Conservation (phyloP, 2,113 vertebrate genomes). For the Pyrgilauda ruficollis region DNA sequence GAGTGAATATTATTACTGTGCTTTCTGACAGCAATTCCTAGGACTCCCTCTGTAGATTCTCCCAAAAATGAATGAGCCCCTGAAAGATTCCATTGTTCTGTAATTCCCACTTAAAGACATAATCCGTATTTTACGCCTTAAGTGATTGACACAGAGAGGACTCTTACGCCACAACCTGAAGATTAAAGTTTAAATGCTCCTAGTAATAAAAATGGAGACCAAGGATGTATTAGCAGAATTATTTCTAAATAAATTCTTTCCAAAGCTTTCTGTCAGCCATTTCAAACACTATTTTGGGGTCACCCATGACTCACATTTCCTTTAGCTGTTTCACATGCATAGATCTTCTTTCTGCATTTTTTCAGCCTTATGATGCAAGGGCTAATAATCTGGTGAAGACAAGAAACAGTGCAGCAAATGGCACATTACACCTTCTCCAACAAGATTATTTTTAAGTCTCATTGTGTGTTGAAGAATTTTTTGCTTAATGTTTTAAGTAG, state of each 20-base stretch:
- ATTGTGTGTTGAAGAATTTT: background rate
- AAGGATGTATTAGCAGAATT: slow-evolving; percentile 11
- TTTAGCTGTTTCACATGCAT: background rate
- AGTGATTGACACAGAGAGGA: background rate
- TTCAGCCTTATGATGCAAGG: background rate
- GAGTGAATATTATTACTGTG: background rate
- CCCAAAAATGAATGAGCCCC: background rate
- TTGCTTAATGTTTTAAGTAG: background rate
- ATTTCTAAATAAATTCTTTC: slow-evolving; percentile 44
- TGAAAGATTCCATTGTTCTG: slow-evolving; percentile 34
- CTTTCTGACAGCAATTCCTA: background rate
- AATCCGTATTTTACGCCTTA: background rate
- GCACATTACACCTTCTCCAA: background rate
- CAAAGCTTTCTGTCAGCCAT: slow-evolving; percentile 16
- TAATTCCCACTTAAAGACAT: slow-evolving; percentile 21
- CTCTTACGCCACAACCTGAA: background rate
- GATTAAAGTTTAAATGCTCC: slow-evolving; percentile 8
- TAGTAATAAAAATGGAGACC: background rate
- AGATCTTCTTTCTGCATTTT: slow-evolving; percentile 16
- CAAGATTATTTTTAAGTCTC: background rate
- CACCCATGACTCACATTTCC: slow-evolving; percentile 1
- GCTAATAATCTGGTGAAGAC: background rate
- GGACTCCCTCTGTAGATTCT: background rate
- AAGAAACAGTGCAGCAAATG: slow-evolving; percentile 6
- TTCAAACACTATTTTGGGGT: slow-evolving; percentile 34